phyloP scores from a whole-genome alignment of 2,888 invertebrate genomes.

The Caenorhabditis wallacei region DNA sequence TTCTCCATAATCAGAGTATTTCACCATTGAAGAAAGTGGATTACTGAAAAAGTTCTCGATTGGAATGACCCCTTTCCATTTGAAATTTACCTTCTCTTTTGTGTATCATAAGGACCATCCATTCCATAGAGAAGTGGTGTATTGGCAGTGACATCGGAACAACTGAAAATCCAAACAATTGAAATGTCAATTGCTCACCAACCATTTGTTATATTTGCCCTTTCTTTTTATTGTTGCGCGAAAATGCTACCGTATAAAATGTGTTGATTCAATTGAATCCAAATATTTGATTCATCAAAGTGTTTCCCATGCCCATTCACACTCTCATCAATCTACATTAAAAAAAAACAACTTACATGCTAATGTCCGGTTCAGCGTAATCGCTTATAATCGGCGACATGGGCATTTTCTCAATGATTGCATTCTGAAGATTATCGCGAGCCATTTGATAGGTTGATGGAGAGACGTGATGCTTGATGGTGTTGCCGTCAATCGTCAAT shows the following conservation, averaged over 20 bases:
- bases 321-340: conserved; percentile 4
- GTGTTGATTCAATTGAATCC: conserved; percentile 36
- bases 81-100: conserved; percentile 42
- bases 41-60: conserved; percentile 56
- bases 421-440: conserved; percentile 74
- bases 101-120: conserved; percentile 64
- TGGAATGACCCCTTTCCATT: not conserved
- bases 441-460: conserved; percentile 77
- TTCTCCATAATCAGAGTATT: conserved; percentile 75
- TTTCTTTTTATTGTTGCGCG: conserved; percentile 47
- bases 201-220: conserved; percentile 35
- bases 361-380: conserved; percentile 80
- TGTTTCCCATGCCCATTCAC: conserved; percentile 31
- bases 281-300: conserved; percentile 27
- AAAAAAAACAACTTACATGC: conserved; percentile 59
- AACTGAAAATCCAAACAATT: conserved; percentile 59
- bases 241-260: conserved; percentile 53
- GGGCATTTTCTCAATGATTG: conserved; percentile 73
- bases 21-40: conserved; percentile 70
- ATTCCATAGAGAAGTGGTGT: conserved; percentile 63
- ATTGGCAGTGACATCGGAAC: conserved; percentile 66
- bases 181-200: conserved; percentile 50
- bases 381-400: conserved; percentile 71
- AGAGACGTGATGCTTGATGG: conserved; percentile 72
- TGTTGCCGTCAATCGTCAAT: conserved; percentile 70